phyloP scores from a whole-genome alignment of 2,888 invertebrate species.

The Stegana nigrithorax region DNA sequence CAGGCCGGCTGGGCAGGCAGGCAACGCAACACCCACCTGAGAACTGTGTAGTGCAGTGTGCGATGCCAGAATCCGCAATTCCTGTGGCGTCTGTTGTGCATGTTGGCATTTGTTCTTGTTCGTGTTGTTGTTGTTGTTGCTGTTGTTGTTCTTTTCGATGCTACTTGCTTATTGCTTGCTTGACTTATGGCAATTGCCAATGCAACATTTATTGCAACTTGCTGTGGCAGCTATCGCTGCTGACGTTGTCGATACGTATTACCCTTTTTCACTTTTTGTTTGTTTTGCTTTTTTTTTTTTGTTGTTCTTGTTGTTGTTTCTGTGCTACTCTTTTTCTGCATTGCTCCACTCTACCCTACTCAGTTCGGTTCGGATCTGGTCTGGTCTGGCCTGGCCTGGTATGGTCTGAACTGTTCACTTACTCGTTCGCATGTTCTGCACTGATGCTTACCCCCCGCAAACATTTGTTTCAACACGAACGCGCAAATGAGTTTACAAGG shows the following conservation, averaged over 20 bases:
- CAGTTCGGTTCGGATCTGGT: no score
- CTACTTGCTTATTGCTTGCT: conserved; percentile 18
- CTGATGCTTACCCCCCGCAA: conserved; percentile 53
- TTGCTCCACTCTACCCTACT: no score
- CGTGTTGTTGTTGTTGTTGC: conserved; percentile 18
- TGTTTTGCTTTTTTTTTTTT: no score
- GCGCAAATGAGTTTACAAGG: conserved; percentile 69
- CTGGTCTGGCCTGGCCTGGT: no score
- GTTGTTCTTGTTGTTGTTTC: conserved; percentile 33
- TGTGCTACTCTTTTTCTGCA: no score
- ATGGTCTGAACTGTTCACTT: no score
- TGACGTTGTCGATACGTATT: conserved; percentile 17
- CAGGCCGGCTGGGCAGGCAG: background rate
- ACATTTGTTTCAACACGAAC: conserved; percentile 68
- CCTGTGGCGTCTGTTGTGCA: conserved; percentile 55
- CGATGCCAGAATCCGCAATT: conserved; percentile 25
- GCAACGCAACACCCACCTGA: conserved; percentile 1
- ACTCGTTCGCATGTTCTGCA: conserved; percentile 27
- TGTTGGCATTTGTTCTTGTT: conserved; percentile 42
- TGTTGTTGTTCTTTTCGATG: conserved; percentile 16
- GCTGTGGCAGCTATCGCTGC: conserved; percentile 27
- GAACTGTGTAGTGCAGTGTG: background rate
- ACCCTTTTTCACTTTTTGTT: conserved; percentile 3
- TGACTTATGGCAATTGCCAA: conserved; percentile 60
- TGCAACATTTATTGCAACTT: conserved; percentile 57